Evolutionary conservation across 2,113 vertebrate genomes (phyloP).

Genomic region (Tricholaema leucomelas): DNA sequence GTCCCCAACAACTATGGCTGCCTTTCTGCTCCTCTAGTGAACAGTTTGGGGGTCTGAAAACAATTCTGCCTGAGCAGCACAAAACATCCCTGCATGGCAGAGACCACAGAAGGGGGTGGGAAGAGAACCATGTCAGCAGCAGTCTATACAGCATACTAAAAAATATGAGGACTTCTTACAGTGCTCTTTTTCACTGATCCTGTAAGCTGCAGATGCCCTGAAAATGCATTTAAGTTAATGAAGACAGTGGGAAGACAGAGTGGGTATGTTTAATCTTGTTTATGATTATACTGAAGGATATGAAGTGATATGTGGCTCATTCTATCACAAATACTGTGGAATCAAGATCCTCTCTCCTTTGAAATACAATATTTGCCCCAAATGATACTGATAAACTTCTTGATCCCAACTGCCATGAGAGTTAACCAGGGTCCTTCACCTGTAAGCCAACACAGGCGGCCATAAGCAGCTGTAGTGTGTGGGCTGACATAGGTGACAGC

Average conservation of each 20-base stretch:
- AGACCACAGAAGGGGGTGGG: neutral
- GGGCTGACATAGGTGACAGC: neutral
- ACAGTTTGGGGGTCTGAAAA: neutral
- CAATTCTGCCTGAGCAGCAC: neutral
- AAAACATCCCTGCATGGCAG: neutral
- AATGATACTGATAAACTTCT: neutral
- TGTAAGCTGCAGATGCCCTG: neutral
- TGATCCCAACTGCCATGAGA: neutral
- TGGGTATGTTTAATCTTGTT: neutral
- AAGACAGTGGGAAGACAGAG: neutral
- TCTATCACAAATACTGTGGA: neutral
- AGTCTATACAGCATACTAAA: neutral
- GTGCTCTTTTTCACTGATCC: neutral
- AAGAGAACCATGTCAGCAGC: neutral
- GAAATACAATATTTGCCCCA: neutral
- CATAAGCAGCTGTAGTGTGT: rapidly evolving
- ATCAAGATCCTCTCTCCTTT: neutral
- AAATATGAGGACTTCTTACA: neutral
- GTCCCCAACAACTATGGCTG: neutral
- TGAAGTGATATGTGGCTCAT: neutral
- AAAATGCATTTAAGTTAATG: neutral
- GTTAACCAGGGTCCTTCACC: neutral
- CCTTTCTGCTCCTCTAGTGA: neutral
- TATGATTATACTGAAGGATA: neutral
- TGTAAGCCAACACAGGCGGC: neutral